Percentiles rank a stretch among this genome's conserved stretches.
phyloP scores from a whole-genome alignment of 2,888 invertebrate genomes.

The Tinea pellionella region DNA sequence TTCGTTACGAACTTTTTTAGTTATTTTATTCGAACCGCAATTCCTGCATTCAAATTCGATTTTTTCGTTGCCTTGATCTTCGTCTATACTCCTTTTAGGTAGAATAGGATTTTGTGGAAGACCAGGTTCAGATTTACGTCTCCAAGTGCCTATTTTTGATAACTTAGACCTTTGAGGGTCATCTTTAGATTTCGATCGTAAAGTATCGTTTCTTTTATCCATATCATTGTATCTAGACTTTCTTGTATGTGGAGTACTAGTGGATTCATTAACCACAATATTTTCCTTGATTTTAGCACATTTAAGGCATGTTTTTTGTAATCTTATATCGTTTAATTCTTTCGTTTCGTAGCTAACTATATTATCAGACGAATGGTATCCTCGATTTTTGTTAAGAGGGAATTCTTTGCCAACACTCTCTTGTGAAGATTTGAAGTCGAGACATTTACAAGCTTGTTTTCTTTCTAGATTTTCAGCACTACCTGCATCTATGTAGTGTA shows the following conservation, averaged over 20 bases:
- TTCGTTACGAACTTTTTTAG: slow-evolving; percentile 35
- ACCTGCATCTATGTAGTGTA: slow-evolving; percentile 56
- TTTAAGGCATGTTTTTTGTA: slow-evolving; percentile 58
- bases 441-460: slow-evolving; percentile 43
- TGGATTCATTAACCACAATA: slow-evolving; percentile 46
- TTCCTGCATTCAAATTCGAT: slow-evolving; percentile 60
- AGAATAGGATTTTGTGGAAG: slow-evolving; percentile 50
- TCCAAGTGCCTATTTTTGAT: slow-evolving; percentile 73
- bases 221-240: slow-evolving; percentile 47
- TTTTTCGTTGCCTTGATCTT: slow-evolving; percentile 51
- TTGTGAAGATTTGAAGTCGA: slow-evolving; percentile 59
- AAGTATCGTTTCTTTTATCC: slow-evolving; percentile 52
- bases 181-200: slow-evolving; percentile 62
- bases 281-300: slow-evolving; percentile 65
- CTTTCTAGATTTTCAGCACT: slow-evolving; percentile 50
- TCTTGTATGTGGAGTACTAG: slow-evolving; percentile 35
- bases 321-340: slow-evolving; percentile 44
- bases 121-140: slow-evolving; percentile 80
- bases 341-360: slow-evolving; percentile 45
- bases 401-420: slow-evolving; percentile 58
- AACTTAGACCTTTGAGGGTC: slow-evolving; percentile 59
- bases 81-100: slow-evolving; percentile 45
- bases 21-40: slow-evolving; percentile 57
- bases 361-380: slow-evolving; percentile 59
- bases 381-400: slow-evolving; percentile 47